Evolutionary conservation across 2,797 vertebrate genomes (phyloP).

Genomic region (Enteromius thamalakanensis): DNA sequence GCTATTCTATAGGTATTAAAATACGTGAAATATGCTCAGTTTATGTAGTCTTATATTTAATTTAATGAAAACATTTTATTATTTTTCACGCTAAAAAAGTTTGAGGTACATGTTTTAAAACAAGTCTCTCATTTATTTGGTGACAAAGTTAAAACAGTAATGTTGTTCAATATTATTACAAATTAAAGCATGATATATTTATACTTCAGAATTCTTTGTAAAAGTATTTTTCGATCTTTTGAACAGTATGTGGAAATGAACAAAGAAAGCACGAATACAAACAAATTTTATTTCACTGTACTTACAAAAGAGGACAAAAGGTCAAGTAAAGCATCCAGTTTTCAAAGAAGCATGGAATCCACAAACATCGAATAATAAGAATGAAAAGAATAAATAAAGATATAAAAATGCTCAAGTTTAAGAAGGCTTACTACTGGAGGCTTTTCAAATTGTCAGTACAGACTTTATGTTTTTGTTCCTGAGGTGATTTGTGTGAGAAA

Average conservation of each 20-base stretch:
- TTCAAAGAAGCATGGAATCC: constrained; percentile 3
- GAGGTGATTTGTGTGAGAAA: constrained; percentile 7
- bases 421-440: constrained; percentile 4
- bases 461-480: constrained; percentile 40
- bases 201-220: not conserved
- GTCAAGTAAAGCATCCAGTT: constrained; percentile 42
- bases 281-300: constrained; percentile 20
- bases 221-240: not conserved
- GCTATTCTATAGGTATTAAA: not conserved
- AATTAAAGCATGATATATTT: not conserved
- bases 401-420: constrained; percentile 1
- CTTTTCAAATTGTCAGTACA: constrained; percentile 1
- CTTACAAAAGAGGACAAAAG: constrained; percentile 32
- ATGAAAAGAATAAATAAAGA: constrained; percentile 41
- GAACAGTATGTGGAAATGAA: constrained; percentile 6
- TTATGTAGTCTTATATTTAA: not conserved
- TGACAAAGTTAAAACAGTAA: not conserved
- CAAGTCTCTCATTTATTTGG: not conserved
- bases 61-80: not conserved
- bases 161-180: not conserved
- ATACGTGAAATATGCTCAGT: not conserved
- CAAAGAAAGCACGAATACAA: constrained; percentile 33
- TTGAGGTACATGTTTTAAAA: not conserved
- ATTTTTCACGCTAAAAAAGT: not conserved
- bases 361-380: constrained; percentile 35